Conservation (phyloP, 2,888 invertebrate genomes). For the Athrips mouffetella region DNA sequence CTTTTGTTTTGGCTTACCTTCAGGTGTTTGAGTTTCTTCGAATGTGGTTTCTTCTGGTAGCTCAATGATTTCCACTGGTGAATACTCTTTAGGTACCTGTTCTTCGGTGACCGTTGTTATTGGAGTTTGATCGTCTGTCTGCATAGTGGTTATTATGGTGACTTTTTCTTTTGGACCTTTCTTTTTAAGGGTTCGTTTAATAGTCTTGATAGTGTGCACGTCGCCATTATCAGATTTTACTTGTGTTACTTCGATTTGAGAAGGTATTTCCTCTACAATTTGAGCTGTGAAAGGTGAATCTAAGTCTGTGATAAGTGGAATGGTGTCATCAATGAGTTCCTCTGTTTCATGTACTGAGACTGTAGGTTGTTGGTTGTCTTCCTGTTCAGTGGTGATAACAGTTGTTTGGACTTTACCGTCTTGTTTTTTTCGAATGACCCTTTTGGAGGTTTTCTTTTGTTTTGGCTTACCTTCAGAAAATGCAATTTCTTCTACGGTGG, state of each 20-base stretch:
- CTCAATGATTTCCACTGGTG: constrained; percentile 26
- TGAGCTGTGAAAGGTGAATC: constrained; percentile 21
- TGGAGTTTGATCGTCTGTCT: constrained; percentile 47
- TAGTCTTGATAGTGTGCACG: constrained; percentile 32
- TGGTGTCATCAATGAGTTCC: constrained; percentile 37
- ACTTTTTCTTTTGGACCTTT: constrained; percentile 38
- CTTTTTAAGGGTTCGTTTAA: constrained; percentile 43
- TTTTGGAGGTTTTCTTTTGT: constrained; percentile 44
- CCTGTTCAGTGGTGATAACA: constrained; percentile 26
- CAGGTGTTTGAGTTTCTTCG: constrained; percentile 44
- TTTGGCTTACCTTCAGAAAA: constrained; percentile 34
- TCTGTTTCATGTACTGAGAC: constrained; percentile 23
- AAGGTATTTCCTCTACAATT: constrained; percentile 27
- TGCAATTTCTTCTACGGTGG: constrained; percentile 34
- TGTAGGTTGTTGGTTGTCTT: constrained; percentile 16
- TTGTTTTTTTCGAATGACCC: constrained; percentile 30
- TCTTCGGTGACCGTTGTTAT: constrained; percentile 31
- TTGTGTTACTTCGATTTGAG: constrained; percentile 25
- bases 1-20: constrained; percentile 33
- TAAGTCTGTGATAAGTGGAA: constrained; percentile 15
- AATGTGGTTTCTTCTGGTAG: constrained; percentile 36
- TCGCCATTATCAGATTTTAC: constrained; percentile 38
- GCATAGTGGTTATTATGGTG: constrained; percentile 61
- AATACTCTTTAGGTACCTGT: constrained; percentile 24
- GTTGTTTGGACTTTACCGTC: constrained; percentile 34